Evolutionary conservation across 2,888 invertebrate genomes (phyloP).

Genomic region (Octodonta nipae): DNA sequence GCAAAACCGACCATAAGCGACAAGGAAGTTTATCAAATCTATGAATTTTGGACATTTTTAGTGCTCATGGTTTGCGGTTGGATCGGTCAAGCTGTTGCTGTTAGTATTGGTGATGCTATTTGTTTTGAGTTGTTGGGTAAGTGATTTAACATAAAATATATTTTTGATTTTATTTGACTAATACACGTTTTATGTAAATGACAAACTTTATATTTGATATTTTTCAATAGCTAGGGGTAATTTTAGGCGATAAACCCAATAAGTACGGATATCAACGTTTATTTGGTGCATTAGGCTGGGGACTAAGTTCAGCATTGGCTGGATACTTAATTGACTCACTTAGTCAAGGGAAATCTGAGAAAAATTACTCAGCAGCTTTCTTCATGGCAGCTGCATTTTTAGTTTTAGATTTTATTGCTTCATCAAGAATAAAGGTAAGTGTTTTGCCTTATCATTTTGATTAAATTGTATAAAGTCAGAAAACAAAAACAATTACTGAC

Average conservation of each 20-base stretch:
- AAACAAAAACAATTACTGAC: too few species aligned
- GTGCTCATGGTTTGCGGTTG: constrained; percentile 64
- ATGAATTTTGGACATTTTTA: constrained; percentile 70
- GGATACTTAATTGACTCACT: constrained; percentile 66
- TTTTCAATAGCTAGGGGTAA: too few species aligned
- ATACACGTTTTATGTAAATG: too few species aligned
- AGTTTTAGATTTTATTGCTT: constrained; percentile 51
- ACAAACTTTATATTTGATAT: constrained; percentile 3
- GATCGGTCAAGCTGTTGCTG: constrained; percentile 73
- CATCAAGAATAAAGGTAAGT: constrained; percentile 49
- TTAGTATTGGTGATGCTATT: constrained; percentile 79
- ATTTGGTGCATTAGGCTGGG: constrained; percentile 83
- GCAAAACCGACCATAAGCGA: constrained; percentile 31
- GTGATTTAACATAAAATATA: constrained; percentile 8
- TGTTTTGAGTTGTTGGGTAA: constrained; percentile 72
- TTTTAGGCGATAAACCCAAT: constrained; percentile 53
- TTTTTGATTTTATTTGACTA: too few species aligned
- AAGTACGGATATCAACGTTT: constrained; percentile 74
- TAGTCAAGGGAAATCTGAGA: constrained; percentile 49
- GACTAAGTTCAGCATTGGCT: constrained; percentile 58
- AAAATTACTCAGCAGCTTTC: constrained; percentile 72
- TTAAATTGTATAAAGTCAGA: too few species aligned
- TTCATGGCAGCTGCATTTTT: constrained; percentile 57
- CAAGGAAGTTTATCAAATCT: constrained; percentile 32
- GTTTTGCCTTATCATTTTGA: too few species aligned